Evolutionary conservation across 1,140 invertebrate species (phyloP).

Genomic region (Zaprionus nigranus): DNA sequence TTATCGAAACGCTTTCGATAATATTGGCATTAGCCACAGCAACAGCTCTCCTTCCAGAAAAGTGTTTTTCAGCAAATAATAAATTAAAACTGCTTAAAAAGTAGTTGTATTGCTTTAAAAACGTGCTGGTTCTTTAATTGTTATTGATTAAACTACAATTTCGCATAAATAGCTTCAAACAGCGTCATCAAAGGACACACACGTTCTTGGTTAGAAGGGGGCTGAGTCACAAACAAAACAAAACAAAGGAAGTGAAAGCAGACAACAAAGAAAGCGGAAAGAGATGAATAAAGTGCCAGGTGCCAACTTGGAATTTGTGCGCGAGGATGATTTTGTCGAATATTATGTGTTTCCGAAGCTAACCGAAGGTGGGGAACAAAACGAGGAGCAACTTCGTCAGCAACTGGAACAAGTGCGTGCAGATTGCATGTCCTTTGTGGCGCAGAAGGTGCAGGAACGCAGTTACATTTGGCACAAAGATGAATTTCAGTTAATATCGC

Average conservation of each 20-base stretch:
- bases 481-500: constrained; percentile 86
- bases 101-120: neutral
- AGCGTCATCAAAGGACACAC: constrained; percentile 30
- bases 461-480: constrained; percentile 90
- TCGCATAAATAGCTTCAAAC: neutral
- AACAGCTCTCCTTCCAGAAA: constrained; percentile 34
- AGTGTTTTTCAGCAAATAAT: constrained; percentile 25
- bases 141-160: neutral
- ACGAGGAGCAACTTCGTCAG: constrained; percentile 54
- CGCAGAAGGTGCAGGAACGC: constrained; percentile 76
- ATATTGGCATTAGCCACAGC: constrained; percentile 20
- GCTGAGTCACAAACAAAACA: constrained; percentile 44
- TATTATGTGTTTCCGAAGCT: constrained; percentile 88
- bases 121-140: neutral
- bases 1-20: constrained; percentile 26
- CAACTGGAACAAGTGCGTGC: constrained; percentile 82
- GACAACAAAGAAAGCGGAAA: constrained; percentile 36
- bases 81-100: constrained; percentile 43
- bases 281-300: constrained; percentile 60
- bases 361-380: constrained; percentile 32
- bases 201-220: neutral
- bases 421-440: constrained; percentile 84
- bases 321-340: constrained; percentile 89
- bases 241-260: constrained; percentile 28
- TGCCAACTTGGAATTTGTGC: constrained; percentile 85